These are phyloP conservation scores for Heliconius aoede DNA, from an alignment of 2,888 invertebrate species.

Conservation along the genomic window DNA sequence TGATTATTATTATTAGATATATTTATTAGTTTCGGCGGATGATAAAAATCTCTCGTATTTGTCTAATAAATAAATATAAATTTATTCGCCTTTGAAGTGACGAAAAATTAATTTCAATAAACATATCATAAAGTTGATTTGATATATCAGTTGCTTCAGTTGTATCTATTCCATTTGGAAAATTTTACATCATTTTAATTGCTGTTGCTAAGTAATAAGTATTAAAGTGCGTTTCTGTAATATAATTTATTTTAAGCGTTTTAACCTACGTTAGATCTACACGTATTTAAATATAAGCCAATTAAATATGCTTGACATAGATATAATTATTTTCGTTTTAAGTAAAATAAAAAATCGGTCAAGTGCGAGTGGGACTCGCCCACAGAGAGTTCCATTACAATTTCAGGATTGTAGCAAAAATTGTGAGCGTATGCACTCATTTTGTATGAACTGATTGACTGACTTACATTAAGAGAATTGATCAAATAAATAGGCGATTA, in stretches of 20 bases:
- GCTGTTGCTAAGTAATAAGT: constrained; percentile 2
- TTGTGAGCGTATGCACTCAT: too few species aligned
- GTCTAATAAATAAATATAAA: constrained; percentile 49
- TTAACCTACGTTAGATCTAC: not conserved
- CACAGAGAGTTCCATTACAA: not conserved
- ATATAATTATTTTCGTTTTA: not conserved
- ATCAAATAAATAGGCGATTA: not conserved
- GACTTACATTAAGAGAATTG: too few species aligned
- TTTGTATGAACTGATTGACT: too few species aligned
- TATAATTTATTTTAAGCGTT: not conserved
- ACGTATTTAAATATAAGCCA: not conserved
- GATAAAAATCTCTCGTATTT: constrained; percentile 67
- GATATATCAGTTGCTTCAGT: constrained; percentile 3
- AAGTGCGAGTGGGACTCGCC: too few species aligned
- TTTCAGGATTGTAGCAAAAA: too few species aligned
- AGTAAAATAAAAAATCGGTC: too few species aligned
- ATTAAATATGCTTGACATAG: not conserved
- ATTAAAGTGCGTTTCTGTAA: not conserved
- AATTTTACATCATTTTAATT: not conserved
- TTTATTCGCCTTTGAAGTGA: constrained; percentile 42
- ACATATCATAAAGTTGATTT: constrained; percentile 25
- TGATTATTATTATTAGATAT: constrained; percentile 68
- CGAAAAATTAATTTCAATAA: constrained; percentile 36
- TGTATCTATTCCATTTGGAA: constrained; percentile 10
- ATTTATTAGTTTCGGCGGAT: constrained; percentile 59